Percentiles rank a stretch among this genome's conserved stretches.
phyloP scores from a whole-genome alignment of 2,888 invertebrate genomes.

The Phalangium opilio region DNA sequence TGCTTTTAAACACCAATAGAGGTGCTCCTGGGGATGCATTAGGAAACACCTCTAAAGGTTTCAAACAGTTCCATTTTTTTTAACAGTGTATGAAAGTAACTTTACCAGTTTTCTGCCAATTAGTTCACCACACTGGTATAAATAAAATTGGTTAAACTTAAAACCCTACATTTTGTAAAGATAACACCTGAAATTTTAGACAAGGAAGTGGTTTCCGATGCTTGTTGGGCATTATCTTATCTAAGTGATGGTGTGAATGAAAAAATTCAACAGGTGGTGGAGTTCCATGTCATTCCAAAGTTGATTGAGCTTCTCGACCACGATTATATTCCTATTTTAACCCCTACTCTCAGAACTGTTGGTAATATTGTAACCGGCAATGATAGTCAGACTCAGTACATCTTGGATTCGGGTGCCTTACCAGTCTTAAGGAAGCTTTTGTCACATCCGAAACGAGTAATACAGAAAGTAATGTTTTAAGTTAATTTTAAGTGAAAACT shows the following conservation, averaged over 20 bases:
- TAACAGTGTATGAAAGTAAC: neutral
- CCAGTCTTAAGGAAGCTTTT: slow-evolving; percentile 48
- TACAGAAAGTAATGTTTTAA: slow-evolving; percentile 43
- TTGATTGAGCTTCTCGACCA: slow-evolving; percentile 49
- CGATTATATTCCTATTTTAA: slow-evolving; percentile 43
- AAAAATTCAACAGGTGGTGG: slow-evolving; percentile 53
- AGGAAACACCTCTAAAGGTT: no score
- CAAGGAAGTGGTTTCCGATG: slow-evolving; percentile 49
- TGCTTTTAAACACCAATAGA: no score
- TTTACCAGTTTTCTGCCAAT: neutral
- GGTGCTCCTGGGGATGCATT: no score
- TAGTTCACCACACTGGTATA: neutral
- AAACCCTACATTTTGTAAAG: no score
- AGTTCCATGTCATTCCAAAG: slow-evolving; percentile 49
- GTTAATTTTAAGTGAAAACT: neutral
- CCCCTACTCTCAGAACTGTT: slow-evolving; percentile 70
- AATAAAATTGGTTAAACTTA: no score
- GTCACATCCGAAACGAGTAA: slow-evolving; percentile 44
- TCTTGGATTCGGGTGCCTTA: slow-evolving; percentile 60
- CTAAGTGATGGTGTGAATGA: slow-evolving; percentile 82
- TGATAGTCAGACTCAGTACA: slow-evolving; percentile 46
- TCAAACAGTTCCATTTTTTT: no score
- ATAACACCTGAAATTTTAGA: slow-evolving; percentile 19
- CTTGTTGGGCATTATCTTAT: slow-evolving; percentile 90
- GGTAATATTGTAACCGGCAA: slow-evolving; percentile 93